Evolutionary conservation across 1,140 invertebrate species (phyloP), one percentile per base, ranked within the genome.

Genomic region (Teleopsis dalmanni): DNA sequence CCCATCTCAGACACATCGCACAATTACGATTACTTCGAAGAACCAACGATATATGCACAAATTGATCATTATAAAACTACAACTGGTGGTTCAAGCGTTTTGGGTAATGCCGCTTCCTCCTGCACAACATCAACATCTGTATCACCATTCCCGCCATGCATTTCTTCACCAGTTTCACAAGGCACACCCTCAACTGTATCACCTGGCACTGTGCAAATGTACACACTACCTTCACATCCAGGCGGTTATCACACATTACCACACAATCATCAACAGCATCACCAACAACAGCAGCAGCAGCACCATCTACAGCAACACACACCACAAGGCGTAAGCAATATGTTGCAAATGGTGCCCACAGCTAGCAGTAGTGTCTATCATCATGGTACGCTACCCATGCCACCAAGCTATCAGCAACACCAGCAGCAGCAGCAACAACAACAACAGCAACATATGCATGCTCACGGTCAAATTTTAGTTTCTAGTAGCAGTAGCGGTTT

Each of bases 1-100:
- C n/a, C 62, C 49, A 69, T 63, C 54, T 65, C 70, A 53, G 70
- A 62, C 54, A 58, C 50, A 58, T 50, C 62, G 54, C 71, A 47
- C 71, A 73, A 47, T 58, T 74, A 59, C 52, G 70, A 48, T 44
- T 55, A 57, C 48, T 62, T 64, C 50, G 75, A 78, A 43, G 76
- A 77, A 48, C 72, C 80, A 21, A 84, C 81, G 47, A 80, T 84
- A 55, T 83, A 84, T 58, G 81, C 81, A 19, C 81, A 82, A 71
- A 84, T 84, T 64, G 81, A 84, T 65, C 81, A 83, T 60, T 78
- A 70, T 42, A 71, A 70, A 49, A 62, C 63, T 27, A 49, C 44
- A 51, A 35, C 47, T 47, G 50, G 11, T 11, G 53, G 42, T 3
- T 26, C 37, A n/a, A 11, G 10, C 26, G 11, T 66, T 62, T 10